Base-by-base conservation (phyloP, 2,888 invertebrate genomes). In the Drosophila phalerata region DNA sequence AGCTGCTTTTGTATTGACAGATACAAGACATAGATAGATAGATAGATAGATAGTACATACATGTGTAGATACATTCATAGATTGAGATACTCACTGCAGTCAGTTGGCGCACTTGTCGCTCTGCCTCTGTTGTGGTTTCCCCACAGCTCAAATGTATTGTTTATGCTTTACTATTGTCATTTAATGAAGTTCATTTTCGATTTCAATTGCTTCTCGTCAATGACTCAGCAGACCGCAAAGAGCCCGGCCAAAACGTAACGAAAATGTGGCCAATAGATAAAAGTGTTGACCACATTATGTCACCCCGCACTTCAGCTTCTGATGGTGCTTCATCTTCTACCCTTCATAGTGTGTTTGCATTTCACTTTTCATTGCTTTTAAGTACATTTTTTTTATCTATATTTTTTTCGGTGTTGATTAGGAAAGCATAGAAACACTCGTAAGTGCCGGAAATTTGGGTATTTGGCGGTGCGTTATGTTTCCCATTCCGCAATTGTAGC, bases 161-260 rank as follows among this genome's bases (percentile, higher is more conserved):
- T 57, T 37, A 22, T 69, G 49, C 47, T 62, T 62, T 64, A 51
- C 52, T 49, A 49, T 63, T 66, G 72, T 66, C 68, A 62, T 65
- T 71, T 70, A 71, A 70, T 77, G 62, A 85, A 85, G 66, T 74
- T 74, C 67, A 77, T 79, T 76, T 79, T 63, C 30, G 37, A 64
- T 51, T 62, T 62, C 37, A 48, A 49, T 32, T 65, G 30, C 48
- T 42, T 40, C 19, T 51, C 47, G 13, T 22, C 53, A n/a, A 52
- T 69, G 58, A 65, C 37, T 40, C 53, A 28, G 47, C 62, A 47
- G 5, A 17, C n/a, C 1, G n/a, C 42, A 40, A 28, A 47, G 15
- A 15, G 47, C 30, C 17, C 0, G 47, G 17, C 30, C 38, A 42
- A 43, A 40, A 32, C 5, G 5, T 9, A 52, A 17, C 15, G 45